phyloP scores from a whole-genome alignment of 2,888 invertebrate genomes.

The Hecatera dysodea region DNA sequence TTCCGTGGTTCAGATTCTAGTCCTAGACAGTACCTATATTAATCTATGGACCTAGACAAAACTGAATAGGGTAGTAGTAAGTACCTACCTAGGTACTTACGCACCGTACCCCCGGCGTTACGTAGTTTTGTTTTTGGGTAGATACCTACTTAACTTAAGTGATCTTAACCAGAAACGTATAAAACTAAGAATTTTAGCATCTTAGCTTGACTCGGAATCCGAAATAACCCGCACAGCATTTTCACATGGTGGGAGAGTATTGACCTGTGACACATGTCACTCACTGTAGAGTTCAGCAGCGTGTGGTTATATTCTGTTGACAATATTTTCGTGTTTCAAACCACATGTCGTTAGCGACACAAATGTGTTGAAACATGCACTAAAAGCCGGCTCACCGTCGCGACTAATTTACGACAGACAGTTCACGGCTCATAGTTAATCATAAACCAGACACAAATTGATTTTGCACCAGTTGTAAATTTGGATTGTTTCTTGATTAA shows the following conservation, averaged over 20 bases:
- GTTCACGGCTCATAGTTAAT: slow-evolving; percentile 12
- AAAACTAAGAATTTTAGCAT: too few relatives aligned
- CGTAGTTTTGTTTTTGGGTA: too few relatives aligned
- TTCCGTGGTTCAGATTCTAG: too few relatives aligned
- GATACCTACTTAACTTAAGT: too few relatives aligned
- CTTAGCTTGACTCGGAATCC: too few relatives aligned
- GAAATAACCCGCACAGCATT: not conserved
- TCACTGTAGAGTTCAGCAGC: not conserved
- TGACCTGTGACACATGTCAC: not conserved
- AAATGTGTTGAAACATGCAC: slow-evolving; percentile 30
- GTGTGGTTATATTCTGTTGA: slow-evolving; percentile 3
- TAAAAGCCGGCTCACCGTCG: slow-evolving; percentile 14
- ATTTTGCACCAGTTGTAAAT: slow-evolving; percentile 10
- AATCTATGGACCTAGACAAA: too few relatives aligned
- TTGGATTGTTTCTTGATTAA: not conserved
- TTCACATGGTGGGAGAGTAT: too few relatives aligned
- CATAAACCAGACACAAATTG: not conserved
- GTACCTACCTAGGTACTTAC: too few relatives aligned
- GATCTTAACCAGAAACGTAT: too few relatives aligned
- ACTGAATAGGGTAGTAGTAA: too few relatives aligned
- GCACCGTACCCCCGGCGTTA: too few relatives aligned
- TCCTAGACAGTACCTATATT: too few relatives aligned
- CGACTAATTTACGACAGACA: slow-evolving; percentile 37
- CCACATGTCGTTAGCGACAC: slow-evolving; percentile 23
- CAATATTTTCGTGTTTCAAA: slow-evolving; percentile 21